These are phyloP conservation scores for Chitala chitala DNA, from an alignment of 2,113 vertebrate genomes.

Conservation along the genomic window DNA sequence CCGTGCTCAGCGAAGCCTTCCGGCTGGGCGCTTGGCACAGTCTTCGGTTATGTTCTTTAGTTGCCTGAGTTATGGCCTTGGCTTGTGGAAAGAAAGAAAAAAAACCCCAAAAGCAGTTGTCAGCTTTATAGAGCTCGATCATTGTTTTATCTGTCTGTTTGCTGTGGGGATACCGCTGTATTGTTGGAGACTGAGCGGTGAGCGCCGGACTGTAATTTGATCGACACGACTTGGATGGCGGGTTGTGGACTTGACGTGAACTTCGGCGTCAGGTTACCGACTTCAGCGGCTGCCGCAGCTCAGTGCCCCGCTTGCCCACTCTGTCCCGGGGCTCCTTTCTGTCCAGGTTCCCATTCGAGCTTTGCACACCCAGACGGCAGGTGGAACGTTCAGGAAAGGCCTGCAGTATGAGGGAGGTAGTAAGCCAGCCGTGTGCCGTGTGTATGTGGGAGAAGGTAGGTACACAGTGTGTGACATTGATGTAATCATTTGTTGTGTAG, in stretches of 20 bases:
- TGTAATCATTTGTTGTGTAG: too few species aligned
- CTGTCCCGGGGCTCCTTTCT: too few species aligned
- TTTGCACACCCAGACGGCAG: too few species aligned
- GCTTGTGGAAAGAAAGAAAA: too few species aligned
- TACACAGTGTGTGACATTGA: too few species aligned
- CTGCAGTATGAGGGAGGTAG: slow-evolving; percentile 61
- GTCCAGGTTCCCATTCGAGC: too few species aligned
- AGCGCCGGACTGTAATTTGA: slow-evolving; percentile 48
- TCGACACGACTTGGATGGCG: slow-evolving; percentile 49
- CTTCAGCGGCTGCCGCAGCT: slow-evolving; percentile 31
- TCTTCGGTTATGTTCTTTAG: too few species aligned
- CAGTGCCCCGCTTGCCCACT: background rate
- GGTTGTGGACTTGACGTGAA: slow-evolving; percentile 42
- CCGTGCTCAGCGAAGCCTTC: too few species aligned
- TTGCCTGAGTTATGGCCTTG: too few species aligned
- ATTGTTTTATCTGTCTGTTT: slow-evolving; percentile 25
- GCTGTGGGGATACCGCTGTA: slow-evolving; percentile 24
- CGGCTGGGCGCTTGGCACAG: too few species aligned
- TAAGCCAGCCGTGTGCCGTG: slow-evolving; percentile 58
- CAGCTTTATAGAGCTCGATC: background rate
- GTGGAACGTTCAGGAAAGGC: too few species aligned
- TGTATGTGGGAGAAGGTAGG: slow-evolving; percentile 71
- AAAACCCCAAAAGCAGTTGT: background rate
- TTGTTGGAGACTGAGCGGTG: slow-evolving; percentile 38
- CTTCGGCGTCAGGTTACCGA: slow-evolving; percentile 52